Evolutionary conservation across 2,888 invertebrate genomes (phyloP), one percentile per base, ranked within the genome.

Genomic region (Caenorhabditis becei): DNA sequence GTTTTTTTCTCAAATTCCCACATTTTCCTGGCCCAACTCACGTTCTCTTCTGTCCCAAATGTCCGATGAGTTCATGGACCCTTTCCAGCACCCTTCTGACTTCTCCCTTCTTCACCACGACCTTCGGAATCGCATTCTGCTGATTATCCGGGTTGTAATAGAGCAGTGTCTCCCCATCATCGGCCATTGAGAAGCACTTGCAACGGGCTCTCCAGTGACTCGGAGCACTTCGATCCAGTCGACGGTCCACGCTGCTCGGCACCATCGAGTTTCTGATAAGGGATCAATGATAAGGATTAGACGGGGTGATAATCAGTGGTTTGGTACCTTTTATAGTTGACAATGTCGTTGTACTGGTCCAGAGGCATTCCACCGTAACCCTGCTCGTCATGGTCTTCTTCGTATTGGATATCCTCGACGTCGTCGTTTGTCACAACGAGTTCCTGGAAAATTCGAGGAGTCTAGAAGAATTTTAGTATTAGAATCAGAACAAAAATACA

Each of bases 11-110:
- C 4, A 32, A 32, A 32, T 32, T 32, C 10, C 32, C 32, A 32
- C 5, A 32, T 28, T 23, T 59, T 20, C n/a, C n/a, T n/a, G n/a
- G n/a, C n/a, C n/a, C n/a, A 26, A 71, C 8, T 28, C 61, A 87
- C 85, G 87, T 87, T 80, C 87, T 51, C 37, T 87, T 87, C 67
- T 83, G 83, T n/a, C 87, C 87, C 20, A 87, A 72, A 66, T 87
- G 87, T 11, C 87, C 87, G 18, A 87, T 86, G 2, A 87, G 56
- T 44, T 83, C 81, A 63, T 87, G 87, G 11, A 87, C 77, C 44
- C 87, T 62, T 44, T 87, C 84, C 20, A 87, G 63, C 41, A 85
- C 84, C 35, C 77, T 70, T 16, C 79, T 66, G 14, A 87, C 87
- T 79, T 87, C 87, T 61, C 87, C 87, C 58, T 85, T 85, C 47